These are phyloP conservation scores for Phoxinus dragarum DNA, from an alignment of 2,797 vertebrate genomes.

Conservation along the genomic window DNA sequence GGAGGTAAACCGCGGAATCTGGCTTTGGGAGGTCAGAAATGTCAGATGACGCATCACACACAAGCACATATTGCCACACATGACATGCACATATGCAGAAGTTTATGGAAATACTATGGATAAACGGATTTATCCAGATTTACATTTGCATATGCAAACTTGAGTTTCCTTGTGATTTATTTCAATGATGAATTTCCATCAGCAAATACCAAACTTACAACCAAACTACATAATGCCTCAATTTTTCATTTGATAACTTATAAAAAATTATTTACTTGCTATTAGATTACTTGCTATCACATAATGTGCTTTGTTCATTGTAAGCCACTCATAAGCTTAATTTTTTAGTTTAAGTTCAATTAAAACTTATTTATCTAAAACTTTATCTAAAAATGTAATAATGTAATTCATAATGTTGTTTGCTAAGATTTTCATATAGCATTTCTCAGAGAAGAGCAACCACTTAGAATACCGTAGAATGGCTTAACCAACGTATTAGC, in stretches of 20 bases:
- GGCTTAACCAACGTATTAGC: neutral
- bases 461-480: neutral
- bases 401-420: neutral
- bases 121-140: neutral
- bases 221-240: neutral
- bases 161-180: neutral
- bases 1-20: slow-evolving; percentile 9
- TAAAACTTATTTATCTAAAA: neutral
- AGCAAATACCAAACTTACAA: neutral
- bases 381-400: too few relatives aligned
- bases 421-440: neutral
- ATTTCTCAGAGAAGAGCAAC: neutral
- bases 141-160: neutral
- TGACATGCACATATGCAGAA: neutral
- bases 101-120: neutral
- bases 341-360: neutral
- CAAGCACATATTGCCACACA: neutral
- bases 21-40: slow-evolving; percentile 1
- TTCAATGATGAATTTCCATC: neutral
- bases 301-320: neutral
- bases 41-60: neutral
- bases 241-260: neutral
- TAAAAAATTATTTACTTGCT: neutral
- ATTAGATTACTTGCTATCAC: neutral
- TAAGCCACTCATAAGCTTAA: neutral